Conservation (phyloP, 2,113 vertebrate genomes). For the Vulpes vulpes region DNA sequence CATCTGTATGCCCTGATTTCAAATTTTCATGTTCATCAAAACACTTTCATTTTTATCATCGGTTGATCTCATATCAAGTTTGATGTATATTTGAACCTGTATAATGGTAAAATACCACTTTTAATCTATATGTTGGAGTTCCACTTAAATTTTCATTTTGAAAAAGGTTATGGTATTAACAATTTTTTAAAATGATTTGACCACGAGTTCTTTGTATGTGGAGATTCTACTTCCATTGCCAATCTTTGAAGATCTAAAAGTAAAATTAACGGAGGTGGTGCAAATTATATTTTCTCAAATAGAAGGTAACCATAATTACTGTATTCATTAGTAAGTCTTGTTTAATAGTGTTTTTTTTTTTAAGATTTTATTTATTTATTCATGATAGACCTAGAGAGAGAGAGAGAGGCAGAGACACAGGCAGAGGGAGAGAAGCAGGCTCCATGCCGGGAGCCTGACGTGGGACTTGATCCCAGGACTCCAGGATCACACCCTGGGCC, state of each 20-base stretch:
- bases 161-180: neutral
- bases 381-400: too few relatives aligned
- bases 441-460: too few relatives aligned
- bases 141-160: neutral
- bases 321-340: neutral
- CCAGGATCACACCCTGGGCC: too few relatives aligned
- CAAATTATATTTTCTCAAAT: neutral
- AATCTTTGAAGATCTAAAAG: neutral
- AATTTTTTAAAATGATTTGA: neutral
- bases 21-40: neutral
- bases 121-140: neutral
- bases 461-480: too few relatives aligned
- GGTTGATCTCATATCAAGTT: neutral
- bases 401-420: too few relatives aligned
- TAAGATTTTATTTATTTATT: too few relatives aligned
- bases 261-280: neutral
- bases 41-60: constrained; percentile 6
- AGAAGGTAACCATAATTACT: neutral
- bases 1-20: neutral
- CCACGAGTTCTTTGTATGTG: neutral
- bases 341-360: too few relatives aligned
- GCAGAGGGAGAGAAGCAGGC: too few relatives aligned
- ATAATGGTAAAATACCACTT: neutral
- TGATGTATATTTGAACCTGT: neutral
- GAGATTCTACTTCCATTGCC: neutral